These are phyloP conservation scores for Hesperia comma DNA, from an alignment of 2,888 invertebrate species.

Conservation along the genomic window DNA sequence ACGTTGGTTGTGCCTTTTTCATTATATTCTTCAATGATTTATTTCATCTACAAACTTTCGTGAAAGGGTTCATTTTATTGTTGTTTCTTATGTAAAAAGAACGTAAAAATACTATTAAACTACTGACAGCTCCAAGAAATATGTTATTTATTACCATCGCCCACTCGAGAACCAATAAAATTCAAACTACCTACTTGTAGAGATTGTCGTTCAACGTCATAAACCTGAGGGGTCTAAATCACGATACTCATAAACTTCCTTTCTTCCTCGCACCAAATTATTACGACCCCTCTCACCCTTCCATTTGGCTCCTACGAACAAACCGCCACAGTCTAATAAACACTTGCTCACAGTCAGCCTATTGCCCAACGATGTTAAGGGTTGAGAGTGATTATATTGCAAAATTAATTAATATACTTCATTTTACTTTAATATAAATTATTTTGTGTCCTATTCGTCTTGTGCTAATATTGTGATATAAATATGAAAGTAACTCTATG, in stretches of 20 bases:
- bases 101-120: slow-evolving; percentile 30
- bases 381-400: too few relatives aligned
- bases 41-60: neutral
- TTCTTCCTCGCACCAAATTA: slow-evolving; percentile 53
- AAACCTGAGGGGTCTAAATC: slow-evolving; percentile 72
- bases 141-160: slow-evolving; percentile 57
- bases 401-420: too few relatives aligned
- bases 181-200: slow-evolving; percentile 58
- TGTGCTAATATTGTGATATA: too few relatives aligned
- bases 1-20: neutral
- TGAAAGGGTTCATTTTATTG: neutral
- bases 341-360: neutral
- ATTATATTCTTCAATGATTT: neutral
- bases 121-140: slow-evolving; percentile 45
- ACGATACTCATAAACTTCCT: slow-evolving; percentile 58
- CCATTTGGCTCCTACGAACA: slow-evolving; percentile 42
- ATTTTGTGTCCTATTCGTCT: too few relatives aligned
- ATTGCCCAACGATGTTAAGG: neutral
- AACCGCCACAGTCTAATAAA: slow-evolving; percentile 20
- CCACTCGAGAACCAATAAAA: slow-evolving; percentile 53
- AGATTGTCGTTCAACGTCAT: slow-evolving; percentile 63
- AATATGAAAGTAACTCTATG: too few relatives aligned
- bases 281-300: slow-evolving; percentile 47
- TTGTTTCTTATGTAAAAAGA: neutral
- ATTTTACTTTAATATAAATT: too few relatives aligned